These are phyloP conservation scores for Tortrix viridana DNA, from an alignment of 2,888 invertebrate species.

Conservation along the genomic window DNA sequence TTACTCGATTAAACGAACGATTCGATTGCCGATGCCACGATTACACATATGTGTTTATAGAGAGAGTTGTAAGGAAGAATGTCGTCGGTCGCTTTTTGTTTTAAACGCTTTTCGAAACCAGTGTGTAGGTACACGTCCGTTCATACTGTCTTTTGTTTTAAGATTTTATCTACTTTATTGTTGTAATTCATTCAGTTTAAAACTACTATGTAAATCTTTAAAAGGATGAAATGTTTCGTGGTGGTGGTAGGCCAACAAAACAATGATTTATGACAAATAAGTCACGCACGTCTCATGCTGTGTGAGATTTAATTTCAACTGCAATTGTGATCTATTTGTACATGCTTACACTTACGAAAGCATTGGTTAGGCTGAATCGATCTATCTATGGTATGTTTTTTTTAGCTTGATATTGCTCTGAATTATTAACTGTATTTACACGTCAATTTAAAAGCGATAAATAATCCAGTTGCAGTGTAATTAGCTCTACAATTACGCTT, in stretches of 20 bases:
- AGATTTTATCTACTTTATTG: slow-evolving; percentile 21
- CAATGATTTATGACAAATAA: too few species aligned
- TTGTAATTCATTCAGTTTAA: slow-evolving; percentile 1
- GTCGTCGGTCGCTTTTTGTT: slow-evolving; percentile 70
- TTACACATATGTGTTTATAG: slow-evolving; percentile 71
- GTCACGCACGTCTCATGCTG: too few species aligned
- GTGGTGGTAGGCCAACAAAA: too few species aligned
- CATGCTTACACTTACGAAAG: too few species aligned
- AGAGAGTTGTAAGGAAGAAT: slow-evolving; percentile 78
- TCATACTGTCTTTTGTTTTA: slow-evolving; percentile 30
- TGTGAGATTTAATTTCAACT: too few species aligned
- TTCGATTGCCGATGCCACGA: slow-evolving; percentile 77
- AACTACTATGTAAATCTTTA: background rate
- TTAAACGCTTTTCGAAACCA: slow-evolving; percentile 54
- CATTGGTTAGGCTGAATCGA: background rate
- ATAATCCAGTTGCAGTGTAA: slow-evolving; percentile 28
- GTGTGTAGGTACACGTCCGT: slow-evolving; percentile 45
- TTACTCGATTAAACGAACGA: slow-evolving; percentile 79
- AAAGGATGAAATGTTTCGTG: too few species aligned
- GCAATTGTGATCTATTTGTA: too few species aligned
- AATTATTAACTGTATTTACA: slow-evolving; percentile 30
- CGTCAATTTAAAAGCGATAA: slow-evolving; percentile 30
- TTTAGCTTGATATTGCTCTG: slow-evolving; percentile 3
- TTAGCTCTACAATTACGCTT: slow-evolving; percentile 35
- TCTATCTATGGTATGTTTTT: background rate